Conservation (phyloP, 2,888 invertebrate genomes). For the Zygaena filipendulae region DNA sequence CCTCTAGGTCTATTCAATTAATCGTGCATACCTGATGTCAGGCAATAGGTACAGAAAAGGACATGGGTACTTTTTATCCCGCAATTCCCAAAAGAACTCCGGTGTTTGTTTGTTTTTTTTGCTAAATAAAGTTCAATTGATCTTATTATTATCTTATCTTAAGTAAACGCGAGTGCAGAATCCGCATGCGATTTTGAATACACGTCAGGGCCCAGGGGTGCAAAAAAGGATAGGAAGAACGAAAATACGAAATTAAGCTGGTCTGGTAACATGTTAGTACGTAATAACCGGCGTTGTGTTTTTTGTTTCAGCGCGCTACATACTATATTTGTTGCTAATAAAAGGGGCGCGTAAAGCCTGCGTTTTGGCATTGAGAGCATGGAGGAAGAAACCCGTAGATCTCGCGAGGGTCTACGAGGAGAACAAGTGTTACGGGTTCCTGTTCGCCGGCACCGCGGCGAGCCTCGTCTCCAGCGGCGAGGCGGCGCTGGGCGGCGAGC, state of each 20-base stretch:
- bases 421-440: conserved; percentile 18
- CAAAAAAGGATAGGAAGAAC: too few species aligned
- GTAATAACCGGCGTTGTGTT: conserved; percentile 8
- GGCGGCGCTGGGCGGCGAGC: conserved; percentile 24
- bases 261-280: neutral
- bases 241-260: too few species aligned
- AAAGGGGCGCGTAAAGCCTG: conserved; percentile 20
- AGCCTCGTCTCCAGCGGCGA: conserved; percentile 21
- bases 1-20: too few species aligned
- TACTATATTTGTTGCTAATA: conserved; percentile 28
- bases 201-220: too few species aligned
- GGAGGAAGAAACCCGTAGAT: conserved; percentile 10
- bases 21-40: too few species aligned
- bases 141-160: too few species aligned
- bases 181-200: too few species aligned
- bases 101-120: conserved; percentile 3
- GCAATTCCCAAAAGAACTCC: too few species aligned
- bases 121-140: neutral
- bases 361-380: conserved; percentile 13
- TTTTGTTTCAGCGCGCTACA: conserved; percentile 32
- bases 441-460: conserved; percentile 15
- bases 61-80: too few species aligned
- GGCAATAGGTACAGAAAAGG: too few species aligned
- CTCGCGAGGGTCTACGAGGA: conserved; percentile 12
- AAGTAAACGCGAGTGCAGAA: too few species aligned